Conservation (phyloP, 2,113 vertebrate genomes). For the Strix uralensis region DNA sequence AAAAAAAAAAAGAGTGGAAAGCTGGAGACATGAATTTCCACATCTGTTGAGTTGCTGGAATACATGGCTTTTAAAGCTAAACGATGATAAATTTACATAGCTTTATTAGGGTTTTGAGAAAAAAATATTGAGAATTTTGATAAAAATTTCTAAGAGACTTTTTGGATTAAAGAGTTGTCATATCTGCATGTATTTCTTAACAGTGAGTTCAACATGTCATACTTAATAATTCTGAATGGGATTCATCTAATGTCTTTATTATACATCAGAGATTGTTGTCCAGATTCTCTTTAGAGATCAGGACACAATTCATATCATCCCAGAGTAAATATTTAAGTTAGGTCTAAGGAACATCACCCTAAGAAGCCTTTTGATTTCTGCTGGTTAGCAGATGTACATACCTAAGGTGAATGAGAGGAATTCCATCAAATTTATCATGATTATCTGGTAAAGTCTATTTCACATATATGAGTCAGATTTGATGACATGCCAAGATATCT, state of each 20-base stretch:
- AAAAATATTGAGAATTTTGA: neutral
- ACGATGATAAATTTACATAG: neutral
- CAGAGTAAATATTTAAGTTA: neutral
- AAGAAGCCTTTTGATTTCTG: neutral
- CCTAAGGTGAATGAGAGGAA: neutral
- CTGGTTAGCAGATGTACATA: neutral
- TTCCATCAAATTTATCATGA: neutral
- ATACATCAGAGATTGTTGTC: neutral
- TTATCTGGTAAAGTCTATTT: neutral
- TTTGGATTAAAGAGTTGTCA: neutral
- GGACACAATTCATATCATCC: neutral
- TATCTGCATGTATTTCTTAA: neutral
- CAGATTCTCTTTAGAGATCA: neutral
- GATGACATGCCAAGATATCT: neutral
- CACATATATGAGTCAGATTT: neutral
- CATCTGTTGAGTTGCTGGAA: neutral
- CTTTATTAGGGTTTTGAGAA: neutral
- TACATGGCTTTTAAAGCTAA: neutral
- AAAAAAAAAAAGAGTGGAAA: neutral
- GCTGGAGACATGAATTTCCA: neutral
- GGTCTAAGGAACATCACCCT: fast-evolving
- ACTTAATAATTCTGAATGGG: neutral
- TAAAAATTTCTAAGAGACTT: neutral
- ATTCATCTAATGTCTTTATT: neutral
- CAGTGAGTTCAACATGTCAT: neutral